Evolutionary conservation across 2,888 invertebrate species (phyloP).

Genomic region (Panzeria rudis): DNA sequence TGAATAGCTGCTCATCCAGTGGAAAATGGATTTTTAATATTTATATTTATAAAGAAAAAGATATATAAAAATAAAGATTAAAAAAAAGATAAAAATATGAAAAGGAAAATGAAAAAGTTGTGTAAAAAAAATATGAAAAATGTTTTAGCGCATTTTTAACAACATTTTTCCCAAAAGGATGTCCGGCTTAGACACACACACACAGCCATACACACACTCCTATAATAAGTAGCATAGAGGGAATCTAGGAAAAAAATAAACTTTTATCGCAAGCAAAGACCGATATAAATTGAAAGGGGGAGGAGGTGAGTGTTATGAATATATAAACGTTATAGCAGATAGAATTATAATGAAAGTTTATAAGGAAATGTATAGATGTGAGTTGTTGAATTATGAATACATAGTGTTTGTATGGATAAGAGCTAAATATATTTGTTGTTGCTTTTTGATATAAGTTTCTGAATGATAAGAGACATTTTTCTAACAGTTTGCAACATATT

Average conservation of each 20-base stretch:
- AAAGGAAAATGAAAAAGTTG: constrained; percentile 26
- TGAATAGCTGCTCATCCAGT: constrained; percentile 82
- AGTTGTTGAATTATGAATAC: background rate
- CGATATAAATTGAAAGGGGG: constrained; percentile 54
- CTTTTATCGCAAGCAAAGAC: constrained; percentile 77
- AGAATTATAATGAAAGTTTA: constrained; percentile 45
- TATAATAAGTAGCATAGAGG: constrained; percentile 56
- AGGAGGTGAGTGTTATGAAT: constrained; percentile 28
- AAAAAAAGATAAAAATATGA: constrained; percentile 37
- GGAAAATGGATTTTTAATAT: constrained; percentile 83
- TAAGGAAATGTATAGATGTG: constrained; percentile 10
- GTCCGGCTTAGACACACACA: constrained; percentile 77
- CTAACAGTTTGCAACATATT: constrained; percentile 73
- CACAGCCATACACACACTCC: background rate
- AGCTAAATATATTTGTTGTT: background rate
- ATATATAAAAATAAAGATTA: constrained; percentile 68
- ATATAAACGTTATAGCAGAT: constrained; percentile 33
- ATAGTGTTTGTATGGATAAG: background rate
- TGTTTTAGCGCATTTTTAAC: constrained; percentile 74
- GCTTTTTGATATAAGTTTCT: constrained; percentile 48
- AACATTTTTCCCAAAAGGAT: constrained; percentile 81
- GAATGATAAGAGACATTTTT: constrained; percentile 73
- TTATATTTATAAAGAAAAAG: constrained; percentile 74
- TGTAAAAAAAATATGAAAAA: constrained; percentile 63
- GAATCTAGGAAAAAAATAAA: constrained; percentile 77